Base-by-base conservation (phyloP, 2,888 invertebrate species). In the Drosophila affinis region DNA sequence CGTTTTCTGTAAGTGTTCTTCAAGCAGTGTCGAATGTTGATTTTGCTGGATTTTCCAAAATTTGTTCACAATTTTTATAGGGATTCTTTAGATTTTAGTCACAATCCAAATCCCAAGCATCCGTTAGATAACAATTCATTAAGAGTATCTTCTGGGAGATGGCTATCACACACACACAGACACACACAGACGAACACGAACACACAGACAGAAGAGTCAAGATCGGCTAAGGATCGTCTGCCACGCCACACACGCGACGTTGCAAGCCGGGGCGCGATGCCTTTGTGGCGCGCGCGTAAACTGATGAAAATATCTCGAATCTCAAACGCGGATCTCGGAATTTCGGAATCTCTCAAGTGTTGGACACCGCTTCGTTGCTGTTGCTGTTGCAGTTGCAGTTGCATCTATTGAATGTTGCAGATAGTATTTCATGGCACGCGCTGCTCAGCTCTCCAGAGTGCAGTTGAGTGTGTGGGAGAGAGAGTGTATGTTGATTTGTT, bases 391-490 rank as follows among this genome's bases (percentile, higher is more conserved):
- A 72, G 48, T 57, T 51, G 59, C 60, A 17, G 49, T 57, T 72
- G 82, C 73, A 72, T 76, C 78, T 77, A 81, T 75, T 77, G 58
- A 76, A 69, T 79, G 86, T 67, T 73, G 81, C 76, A 47, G 65
- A 64, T 58, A 58, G 52, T 64, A 44, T 59, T 57, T 64, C 47
- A 48, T 64, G 82, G 86, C 82, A 80, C 82, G 86, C 82, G 82
- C 82, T 79, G 79, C 75, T 81, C 82, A 77, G 79, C 75, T 81
- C 79, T 85, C 75, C 82, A 72, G 72, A 74, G 67, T 63, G 45
- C 57, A 52, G 55, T 44, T 54, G 21, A 21, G 47, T 49, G 34
- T 39, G 51, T 56, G 51, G 39, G 59, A 44, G 34, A 27, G 48
- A 52, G 52, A 45, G 46, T 52, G 68, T 67, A 52, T 68, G 60